Evolutionary conservation across 1,140 invertebrate genomes (phyloP).

Genomic region (Habropoda laboriosa): DNA sequence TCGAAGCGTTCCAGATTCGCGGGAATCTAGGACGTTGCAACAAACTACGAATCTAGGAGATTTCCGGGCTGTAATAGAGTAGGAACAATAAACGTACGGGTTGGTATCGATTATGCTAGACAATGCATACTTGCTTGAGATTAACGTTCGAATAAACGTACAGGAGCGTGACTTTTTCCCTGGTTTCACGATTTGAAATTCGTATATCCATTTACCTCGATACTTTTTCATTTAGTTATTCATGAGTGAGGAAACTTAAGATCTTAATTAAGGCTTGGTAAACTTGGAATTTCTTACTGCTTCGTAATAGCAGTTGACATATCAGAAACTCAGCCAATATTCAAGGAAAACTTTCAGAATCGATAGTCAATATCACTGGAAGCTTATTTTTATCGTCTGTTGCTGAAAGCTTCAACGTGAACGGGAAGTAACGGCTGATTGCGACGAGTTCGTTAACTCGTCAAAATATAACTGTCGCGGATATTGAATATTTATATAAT

Average conservation of each 20-base stretch:
- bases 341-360: neutral
- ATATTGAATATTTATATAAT: neutral
- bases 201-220: neutral
- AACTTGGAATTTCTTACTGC: neutral
- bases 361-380: neutral
- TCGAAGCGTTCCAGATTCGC: no score
- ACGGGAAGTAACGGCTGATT: neutral
- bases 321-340: neutral
- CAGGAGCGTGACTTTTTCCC: neutral
- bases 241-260: neutral
- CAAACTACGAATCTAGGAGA: neutral
- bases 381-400: neutral
- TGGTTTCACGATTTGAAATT: neutral
- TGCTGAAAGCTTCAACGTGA: no score
- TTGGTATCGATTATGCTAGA: no score
- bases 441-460: neutral
- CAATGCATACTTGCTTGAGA: neutral
- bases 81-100: no score
- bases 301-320: constrained; percentile 17
- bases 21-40: no score
- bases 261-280: constrained; percentile 28
- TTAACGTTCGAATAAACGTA: neutral
- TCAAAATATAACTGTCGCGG: neutral
- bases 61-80: neutral
- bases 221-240: constrained; percentile 3